phyloP scores from a whole-genome alignment of 92 coral and sea anemone species.

The Palythoa grandis region DNA sequence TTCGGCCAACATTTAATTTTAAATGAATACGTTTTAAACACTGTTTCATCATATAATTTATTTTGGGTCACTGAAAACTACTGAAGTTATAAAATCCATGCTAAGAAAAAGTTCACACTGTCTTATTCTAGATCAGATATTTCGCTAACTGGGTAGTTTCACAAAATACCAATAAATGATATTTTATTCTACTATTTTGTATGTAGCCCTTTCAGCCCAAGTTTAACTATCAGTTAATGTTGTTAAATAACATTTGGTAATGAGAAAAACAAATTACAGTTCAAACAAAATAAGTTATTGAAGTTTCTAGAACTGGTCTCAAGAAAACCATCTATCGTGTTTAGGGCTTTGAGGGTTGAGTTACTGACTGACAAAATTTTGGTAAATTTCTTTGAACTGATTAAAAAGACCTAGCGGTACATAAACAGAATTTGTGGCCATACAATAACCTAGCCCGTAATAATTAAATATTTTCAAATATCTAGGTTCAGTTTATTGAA shows the following conservation, averaged over 20 bases:
- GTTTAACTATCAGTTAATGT: background rate
- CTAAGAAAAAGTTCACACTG: constrained; percentile 6
- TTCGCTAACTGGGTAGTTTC: background rate
- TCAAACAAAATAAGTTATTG: background rate
- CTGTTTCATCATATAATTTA: constrained; percentile 7
- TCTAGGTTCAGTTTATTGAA: background rate
- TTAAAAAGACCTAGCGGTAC: too few relatives aligned
- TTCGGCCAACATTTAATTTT: background rate
- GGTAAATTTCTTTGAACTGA: background rate
- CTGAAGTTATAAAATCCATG: background rate
- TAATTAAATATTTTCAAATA: background rate
- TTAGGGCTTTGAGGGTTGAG: background rate
- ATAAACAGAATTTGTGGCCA: background rate
- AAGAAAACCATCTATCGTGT: background rate
- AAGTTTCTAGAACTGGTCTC: background rate
- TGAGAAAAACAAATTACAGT: background rate
- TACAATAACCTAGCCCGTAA: background rate
- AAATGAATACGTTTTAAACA: background rate
- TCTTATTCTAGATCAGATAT: background rate
- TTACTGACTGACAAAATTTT: background rate
- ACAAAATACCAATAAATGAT: background rate
- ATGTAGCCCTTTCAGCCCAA: background rate
- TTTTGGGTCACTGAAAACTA: constrained; percentile 5
- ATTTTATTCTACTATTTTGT: background rate
- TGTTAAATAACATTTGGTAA: background rate